Conservation (phyloP, 2,888 invertebrate species). For the Noctua comes region DNA sequence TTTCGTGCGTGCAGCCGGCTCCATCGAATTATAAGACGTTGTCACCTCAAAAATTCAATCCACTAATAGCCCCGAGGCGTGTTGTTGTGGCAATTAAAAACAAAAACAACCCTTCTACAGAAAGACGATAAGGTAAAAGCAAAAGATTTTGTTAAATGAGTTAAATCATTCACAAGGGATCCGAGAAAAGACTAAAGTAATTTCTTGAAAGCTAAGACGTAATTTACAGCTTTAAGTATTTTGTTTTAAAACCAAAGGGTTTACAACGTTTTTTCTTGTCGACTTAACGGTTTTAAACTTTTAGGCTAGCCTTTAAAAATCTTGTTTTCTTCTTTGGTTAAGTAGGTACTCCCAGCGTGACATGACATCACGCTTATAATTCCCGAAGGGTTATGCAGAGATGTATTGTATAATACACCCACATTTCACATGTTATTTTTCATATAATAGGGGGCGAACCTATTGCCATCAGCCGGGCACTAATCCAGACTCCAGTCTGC, state of each 20-base stretch:
- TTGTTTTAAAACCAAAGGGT: conserved; percentile 18
- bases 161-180: conserved; percentile 24
- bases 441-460: neutral
- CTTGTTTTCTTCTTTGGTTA: neutral
- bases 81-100: conserved; percentile 3
- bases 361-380: neutral
- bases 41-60: neutral
- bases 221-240: conserved; percentile 26
- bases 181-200: conserved; percentile 27
- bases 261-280: conserved; percentile 7
- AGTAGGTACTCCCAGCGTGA: neutral
- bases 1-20: no score
- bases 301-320: neutral
- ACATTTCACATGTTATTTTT: neutral
- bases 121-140: conserved; percentile 7
- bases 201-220: conserved; percentile 41
- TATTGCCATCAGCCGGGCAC: neutral
- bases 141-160: conserved; percentile 26
- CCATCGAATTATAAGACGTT: no score
- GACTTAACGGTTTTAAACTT: neutral
- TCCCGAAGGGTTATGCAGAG: neutral
- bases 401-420: neutral
- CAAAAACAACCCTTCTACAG: conserved; percentile 1
- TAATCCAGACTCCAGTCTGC: no score
- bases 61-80: neutral